Evolutionary conservation across 2,888 invertebrate genomes (phyloP).

Genomic region (Mantis religiosa): DNA sequence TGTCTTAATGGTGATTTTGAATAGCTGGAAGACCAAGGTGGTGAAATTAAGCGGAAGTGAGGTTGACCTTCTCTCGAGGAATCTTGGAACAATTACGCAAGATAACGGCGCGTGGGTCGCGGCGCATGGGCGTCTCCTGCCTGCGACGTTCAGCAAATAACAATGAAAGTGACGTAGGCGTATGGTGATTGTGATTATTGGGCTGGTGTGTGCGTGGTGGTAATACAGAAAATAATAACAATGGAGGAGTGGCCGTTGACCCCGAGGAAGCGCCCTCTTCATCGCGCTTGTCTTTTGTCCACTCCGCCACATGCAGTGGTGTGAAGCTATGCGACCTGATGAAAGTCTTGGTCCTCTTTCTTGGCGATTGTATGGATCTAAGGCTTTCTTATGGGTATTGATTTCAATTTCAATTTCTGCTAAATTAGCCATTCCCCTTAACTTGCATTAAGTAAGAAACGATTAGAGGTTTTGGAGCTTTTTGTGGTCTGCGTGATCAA

Average conservation of each 20-base stretch:
- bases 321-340: not conserved
- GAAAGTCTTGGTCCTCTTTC: not conserved
- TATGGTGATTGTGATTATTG: conserved; percentile 22
- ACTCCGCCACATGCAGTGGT: not conserved
- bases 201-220: not conserved
- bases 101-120: not conserved
- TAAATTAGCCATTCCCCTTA: too few species aligned
- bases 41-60: not conserved
- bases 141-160: conserved; percentile 11
- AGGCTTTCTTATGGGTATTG: too few species aligned
- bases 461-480: too few species aligned
- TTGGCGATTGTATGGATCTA: too few species aligned
- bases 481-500: too few species aligned
- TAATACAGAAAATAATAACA: not conserved
- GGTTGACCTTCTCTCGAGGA: not conserved
- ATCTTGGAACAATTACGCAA: not conserved
- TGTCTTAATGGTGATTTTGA: too few species aligned
- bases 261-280: not conserved
- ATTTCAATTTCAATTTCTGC: too few species aligned
- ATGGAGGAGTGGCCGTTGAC: conserved; percentile 5
- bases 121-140: not conserved
- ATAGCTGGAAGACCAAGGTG: not conserved
- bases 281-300: not conserved
- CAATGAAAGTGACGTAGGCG: conserved; percentile 19
- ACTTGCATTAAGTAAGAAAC: too few species aligned